Conservation (phyloP, 1,140 invertebrate genomes). For the Macrobrachium rosenbergii region DNA sequence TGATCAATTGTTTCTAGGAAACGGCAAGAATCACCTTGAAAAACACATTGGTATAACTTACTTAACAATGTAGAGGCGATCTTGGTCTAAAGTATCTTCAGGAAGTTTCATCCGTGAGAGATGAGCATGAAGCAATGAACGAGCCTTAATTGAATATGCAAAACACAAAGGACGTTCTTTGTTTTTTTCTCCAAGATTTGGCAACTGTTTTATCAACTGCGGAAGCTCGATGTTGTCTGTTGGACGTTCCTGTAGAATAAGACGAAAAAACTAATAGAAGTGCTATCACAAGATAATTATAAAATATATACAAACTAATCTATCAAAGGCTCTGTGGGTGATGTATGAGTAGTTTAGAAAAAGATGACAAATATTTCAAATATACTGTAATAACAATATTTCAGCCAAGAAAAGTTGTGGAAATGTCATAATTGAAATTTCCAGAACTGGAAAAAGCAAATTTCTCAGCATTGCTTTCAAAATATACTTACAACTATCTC, state of each 20-base stretch:
- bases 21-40: background rate
- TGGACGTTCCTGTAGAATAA: constrained; percentile 80
- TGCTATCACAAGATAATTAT: background rate
- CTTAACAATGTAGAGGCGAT: constrained; percentile 72
- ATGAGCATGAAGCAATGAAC: constrained; percentile 95
- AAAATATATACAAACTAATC: background rate
- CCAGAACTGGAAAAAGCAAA: background rate
- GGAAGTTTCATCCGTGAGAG: constrained; percentile 86
- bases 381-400: background rate
- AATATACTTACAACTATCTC: constrained; percentile 77
- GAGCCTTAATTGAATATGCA: constrained; percentile 96
- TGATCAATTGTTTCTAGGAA: too few species aligned
- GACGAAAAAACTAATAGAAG: background rate
- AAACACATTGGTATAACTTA: constrained; percentile 33
- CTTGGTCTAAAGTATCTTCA: constrained; percentile 85
- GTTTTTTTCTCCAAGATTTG: constrained; percentile 94
- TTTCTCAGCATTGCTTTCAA: background rate
- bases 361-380: background rate
- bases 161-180: constrained; percentile 93
- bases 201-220: constrained; percentile 90
- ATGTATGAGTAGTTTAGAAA: background rate
- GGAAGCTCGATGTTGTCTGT: constrained; percentile 97
- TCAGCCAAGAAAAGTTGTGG: background rate
- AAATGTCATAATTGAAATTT: background rate
- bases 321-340: background rate